Evolutionary conservation across 1,140 invertebrate genomes (phyloP).

Genomic region (Drosophila virilis): DNA sequence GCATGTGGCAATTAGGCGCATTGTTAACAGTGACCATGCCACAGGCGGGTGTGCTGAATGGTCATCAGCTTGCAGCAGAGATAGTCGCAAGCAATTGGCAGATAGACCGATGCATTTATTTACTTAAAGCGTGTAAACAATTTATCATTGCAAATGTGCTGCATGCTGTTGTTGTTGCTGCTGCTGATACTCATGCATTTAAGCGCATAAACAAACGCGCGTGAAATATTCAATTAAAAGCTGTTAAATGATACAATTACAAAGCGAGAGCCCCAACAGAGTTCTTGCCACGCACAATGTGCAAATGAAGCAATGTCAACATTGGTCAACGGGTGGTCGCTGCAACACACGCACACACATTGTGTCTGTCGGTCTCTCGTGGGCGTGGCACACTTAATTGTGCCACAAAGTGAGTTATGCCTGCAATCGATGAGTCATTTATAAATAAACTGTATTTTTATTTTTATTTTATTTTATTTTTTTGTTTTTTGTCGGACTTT

Average conservation of each 20-base stretch:
- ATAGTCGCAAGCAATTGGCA: constrained; percentile 2
- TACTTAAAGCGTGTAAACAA: constrained; percentile 75
- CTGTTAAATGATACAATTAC: constrained; percentile 77
- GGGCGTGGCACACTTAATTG: constrained; percentile 63
- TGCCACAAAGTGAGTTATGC: constrained; percentile 70
- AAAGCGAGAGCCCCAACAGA: constrained; percentile 28
- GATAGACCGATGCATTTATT: constrained; percentile 63
- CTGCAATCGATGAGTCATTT: constrained; percentile 57
- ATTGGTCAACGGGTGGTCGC: constrained; percentile 37
- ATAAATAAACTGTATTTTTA: constrained; percentile 3
- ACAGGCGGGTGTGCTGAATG: neutral
- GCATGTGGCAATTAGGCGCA: constrained; percentile 12
- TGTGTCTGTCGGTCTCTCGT: neutral
- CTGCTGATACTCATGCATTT: constrained; percentile 26
- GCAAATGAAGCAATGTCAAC: constrained; percentile 68
- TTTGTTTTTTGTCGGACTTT: constrained; percentile 14
- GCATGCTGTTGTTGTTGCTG: constrained; percentile 16
- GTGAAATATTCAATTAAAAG: constrained; percentile 79
- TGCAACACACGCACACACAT: constrained; percentile 11
- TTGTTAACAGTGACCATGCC: constrained; percentile 24
- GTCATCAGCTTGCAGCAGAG: constrained; percentile 1
- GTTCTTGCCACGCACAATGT: constrained; percentile 30
- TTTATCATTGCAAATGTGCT: constrained; percentile 51
- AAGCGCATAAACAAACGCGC: constrained; percentile 55
- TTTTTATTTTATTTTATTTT: constrained; percentile 20